Base-by-base conservation (phyloP, 2,797 vertebrate species). In the Delichon dasypus region DNA sequence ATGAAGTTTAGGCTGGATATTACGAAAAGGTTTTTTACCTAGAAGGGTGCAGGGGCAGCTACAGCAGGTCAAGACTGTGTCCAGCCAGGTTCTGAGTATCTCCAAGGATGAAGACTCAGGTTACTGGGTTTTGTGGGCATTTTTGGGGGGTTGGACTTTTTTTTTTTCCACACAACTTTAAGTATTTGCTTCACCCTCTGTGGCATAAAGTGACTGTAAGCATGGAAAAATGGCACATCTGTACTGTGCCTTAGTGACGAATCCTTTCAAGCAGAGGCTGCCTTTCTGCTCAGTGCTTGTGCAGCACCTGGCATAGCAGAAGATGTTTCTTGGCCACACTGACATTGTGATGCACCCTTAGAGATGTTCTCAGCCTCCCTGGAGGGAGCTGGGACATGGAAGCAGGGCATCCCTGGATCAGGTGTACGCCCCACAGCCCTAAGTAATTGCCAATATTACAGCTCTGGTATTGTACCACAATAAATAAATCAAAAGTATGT, bases 401-500 rank as follows among this genome's bases (percentile, higher is more conserved):
- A 65, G 29, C 9, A 73, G 18, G 38, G 16, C 16, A 32, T 50
- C 9, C 48, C 16, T 2, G 0, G 9, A 68, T 51, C 53, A 80
- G 72, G 72, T 83, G 75, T 30, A 89, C 60, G 29, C 61, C 50
- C 51, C 34, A 45, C 11, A 29, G 42, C 10, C 48, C 79, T 44
- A 75, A 84, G 51, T 75, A 85, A 86, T 11, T 10, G 8, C 30
- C 60, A 72, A 2, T 42, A 38, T 22, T 62, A 50, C 29, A 84
- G 55, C 25, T 73, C 85, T 82, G 76, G 67, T 73, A 66, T 30
- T 11, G 40, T 32, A 64, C 40, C 40, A 73, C 54, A 29, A 42
- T 67, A 88, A 84, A 90, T 70, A 93, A 95, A 88, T 50, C 78
- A 77, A 27, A 92, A 77, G 8, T 30, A 71, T 55, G 66, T 66